Conservation (phyloP, 2,113 vertebrate species). For the Helogale parvula region DNA sequence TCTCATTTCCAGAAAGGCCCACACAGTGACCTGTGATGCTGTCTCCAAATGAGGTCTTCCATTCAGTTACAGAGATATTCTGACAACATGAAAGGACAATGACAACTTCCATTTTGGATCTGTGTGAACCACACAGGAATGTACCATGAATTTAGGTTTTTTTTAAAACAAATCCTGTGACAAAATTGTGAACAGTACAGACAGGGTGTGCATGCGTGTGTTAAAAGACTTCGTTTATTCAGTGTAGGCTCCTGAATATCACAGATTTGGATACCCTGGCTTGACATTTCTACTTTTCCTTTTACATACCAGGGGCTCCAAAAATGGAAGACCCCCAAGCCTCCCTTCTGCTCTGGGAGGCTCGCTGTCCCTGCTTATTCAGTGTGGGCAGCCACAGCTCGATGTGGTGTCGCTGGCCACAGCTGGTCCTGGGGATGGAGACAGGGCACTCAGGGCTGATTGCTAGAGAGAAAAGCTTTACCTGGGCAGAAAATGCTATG, state of each 20-base stretch:
- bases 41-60: neutral
- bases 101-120: neutral
- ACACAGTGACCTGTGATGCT: neutral
- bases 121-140: neutral
- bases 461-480: neutral
- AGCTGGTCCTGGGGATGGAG: neutral
- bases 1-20: neutral
- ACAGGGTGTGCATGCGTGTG: neutral
- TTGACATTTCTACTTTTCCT: neutral
- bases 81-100: neutral
- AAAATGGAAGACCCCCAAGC: neutral
- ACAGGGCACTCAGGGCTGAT: too few relatives aligned
- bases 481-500: neutral
- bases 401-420: too few relatives aligned
- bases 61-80: neutral
- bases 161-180: neutral
- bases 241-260: neutral
- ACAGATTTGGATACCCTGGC: neutral
- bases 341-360: neutral
- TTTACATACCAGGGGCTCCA: neutral
- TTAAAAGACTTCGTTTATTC: neutral
- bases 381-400: rapidly evolving
- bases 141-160: neutral
- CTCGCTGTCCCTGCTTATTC: neutral
- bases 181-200: neutral